These are phyloP conservation scores for Cheilosia vernalis DNA, from an alignment of 2,888 invertebrate genomes.

Conservation along the genomic window DNA sequence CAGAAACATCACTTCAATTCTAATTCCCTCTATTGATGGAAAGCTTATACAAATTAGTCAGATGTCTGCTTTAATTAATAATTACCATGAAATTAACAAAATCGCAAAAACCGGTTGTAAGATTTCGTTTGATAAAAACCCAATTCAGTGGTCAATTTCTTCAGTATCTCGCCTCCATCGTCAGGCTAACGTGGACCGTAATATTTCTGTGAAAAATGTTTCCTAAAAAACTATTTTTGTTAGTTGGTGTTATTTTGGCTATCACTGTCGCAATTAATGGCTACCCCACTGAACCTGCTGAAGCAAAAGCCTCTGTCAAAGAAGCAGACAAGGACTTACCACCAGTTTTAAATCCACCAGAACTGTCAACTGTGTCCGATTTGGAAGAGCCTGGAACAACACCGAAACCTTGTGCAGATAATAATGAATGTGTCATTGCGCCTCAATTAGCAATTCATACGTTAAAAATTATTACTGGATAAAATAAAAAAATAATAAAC, in stretches of 20 bases:
- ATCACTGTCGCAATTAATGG: neutral
- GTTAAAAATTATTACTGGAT: neutral
- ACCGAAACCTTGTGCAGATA: neutral
- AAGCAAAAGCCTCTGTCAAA: neutral
- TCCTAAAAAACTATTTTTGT: neutral
- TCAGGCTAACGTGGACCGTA: neutral
- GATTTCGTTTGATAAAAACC: neutral
- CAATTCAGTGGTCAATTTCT: neutral
- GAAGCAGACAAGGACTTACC: neutral
- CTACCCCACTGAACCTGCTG: neutral
- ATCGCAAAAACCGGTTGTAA: neutral
- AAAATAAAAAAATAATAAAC: too few relatives aligned
- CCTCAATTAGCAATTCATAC: neutral
- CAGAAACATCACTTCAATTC: too few relatives aligned
- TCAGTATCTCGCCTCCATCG: neutral
- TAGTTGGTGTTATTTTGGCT: neutral
- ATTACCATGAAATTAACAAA: neutral
- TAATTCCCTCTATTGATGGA: too few relatives aligned
- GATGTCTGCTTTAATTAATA: neutral
- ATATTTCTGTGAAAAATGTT: neutral
- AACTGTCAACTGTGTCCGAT: neutral
- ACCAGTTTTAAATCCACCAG: neutral
- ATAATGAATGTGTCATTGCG: neutral
- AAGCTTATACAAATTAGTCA: neutral
- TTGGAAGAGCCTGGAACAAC: neutral